Conservation (phyloP, 2,888 invertebrate genomes). For the Temnothorax unifasciatus region DNA sequence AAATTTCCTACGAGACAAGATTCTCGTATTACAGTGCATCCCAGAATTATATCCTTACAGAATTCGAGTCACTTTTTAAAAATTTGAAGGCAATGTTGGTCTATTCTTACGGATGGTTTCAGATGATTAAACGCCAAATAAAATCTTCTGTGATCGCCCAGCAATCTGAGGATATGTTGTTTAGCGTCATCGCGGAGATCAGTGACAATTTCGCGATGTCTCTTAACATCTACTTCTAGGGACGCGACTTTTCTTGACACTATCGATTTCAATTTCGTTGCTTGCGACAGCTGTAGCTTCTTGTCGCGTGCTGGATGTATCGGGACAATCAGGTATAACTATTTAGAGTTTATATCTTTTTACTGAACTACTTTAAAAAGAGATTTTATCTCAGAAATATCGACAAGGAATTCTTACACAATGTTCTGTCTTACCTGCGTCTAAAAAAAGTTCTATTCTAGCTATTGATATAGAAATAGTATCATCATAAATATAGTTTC, state of each 20-base stretch:
- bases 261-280: slow-evolving; percentile 86
- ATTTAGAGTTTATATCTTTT: not conserved
- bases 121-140: slow-evolving; percentile 88
- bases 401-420: not conserved
- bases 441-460: not conserved
- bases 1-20: slow-evolving; percentile 87
- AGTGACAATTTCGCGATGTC: slow-evolving; percentile 88
- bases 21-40: not conserved
- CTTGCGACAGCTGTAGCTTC: slow-evolving; percentile 88
- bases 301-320: slow-evolving; percentile 88
- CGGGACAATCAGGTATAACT: not conserved
- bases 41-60: not conserved
- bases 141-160: slow-evolving; percentile 88
- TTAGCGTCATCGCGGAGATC: slow-evolving; percentile 89
- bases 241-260: slow-evolving; percentile 88
- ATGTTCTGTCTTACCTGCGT: not conserved
- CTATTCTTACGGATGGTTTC: slow-evolving; percentile 82
- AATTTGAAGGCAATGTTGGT: not conserved
- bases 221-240: slow-evolving; percentile 88
- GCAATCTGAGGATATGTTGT: slow-evolving; percentile 88
- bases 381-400: not conserved
- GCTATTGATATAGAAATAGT: not conserved
- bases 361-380: not conserved
- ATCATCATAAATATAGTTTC: not conserved
- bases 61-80: not conserved